phyloP scores from a whole-genome alignment of 1,140 invertebrate species.

The Penaeus chinensis region DNA sequence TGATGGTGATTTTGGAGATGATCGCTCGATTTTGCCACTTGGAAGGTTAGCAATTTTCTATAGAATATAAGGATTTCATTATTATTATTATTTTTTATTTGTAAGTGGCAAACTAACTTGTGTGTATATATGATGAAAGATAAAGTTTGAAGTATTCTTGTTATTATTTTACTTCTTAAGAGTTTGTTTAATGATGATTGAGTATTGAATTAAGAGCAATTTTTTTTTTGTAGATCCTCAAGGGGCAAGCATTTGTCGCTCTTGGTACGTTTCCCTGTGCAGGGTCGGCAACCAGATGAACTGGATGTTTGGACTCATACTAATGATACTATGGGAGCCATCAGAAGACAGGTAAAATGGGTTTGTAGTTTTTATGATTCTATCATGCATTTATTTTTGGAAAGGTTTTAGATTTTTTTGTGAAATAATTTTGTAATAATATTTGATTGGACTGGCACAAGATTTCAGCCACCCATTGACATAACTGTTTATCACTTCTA shows the following conservation, averaged over 20 bases:
- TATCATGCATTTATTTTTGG: neutral
- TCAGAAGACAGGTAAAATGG: constrained; percentile 72
- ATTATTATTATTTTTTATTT: no score
- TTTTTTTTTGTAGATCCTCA: constrained; percentile 76
- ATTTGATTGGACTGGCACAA: neutral
- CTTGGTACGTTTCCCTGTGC: constrained; percentile 89
- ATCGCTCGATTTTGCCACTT: constrained; percentile 88
- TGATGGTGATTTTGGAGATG: constrained; percentile 90
- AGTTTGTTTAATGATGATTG: neutral
- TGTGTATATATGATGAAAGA: constrained; percentile 18
- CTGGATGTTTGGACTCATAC: constrained; percentile 92
- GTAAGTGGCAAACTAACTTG: no score
- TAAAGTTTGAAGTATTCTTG: neutral
- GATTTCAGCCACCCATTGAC: no score
- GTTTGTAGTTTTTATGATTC: neutral
- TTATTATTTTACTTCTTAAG: neutral
- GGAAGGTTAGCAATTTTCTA: constrained; percentile 74
- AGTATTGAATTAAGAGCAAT: neutral
- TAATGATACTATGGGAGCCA: constrained; percentile 89
- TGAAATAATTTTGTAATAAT: neutral
- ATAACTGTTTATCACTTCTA: constrained; percentile 66
- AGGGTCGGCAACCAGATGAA: constrained; percentile 90
- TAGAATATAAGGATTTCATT: no score
- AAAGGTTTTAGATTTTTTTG: neutral
- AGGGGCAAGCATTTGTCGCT: constrained; percentile 90